Percentiles rank a stretch among this genome's conserved stretches.
These are phyloP conservation scores for Poeciliopsis turrubarensis DNA, from an alignment of 2,113 vertebrate species.

Conservation along the genomic window DNA sequence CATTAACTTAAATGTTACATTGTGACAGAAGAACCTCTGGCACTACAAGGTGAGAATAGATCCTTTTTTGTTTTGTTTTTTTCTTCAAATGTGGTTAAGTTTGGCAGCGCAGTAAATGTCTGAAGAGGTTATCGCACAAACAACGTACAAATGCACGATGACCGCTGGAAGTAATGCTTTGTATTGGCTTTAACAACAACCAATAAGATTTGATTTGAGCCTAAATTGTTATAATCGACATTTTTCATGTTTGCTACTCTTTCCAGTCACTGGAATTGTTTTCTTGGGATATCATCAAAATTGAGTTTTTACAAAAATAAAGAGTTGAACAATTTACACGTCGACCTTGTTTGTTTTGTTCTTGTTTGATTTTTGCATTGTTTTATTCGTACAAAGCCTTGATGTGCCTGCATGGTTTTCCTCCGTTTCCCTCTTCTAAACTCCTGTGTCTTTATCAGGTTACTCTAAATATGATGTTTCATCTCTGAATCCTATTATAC, in stretches of 20 bases:
- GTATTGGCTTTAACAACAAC: constrained; percentile 74
- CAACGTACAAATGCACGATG: constrained; percentile 75
- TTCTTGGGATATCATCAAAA: constrained; percentile 71
- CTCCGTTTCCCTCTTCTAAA: too few relatives aligned
- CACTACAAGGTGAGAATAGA: constrained; percentile 78
- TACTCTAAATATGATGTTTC: too few relatives aligned
- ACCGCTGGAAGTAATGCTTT: constrained; percentile 57
- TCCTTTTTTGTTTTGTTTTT: not conserved
- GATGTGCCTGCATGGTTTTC: too few relatives aligned
- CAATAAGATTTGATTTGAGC: constrained; percentile 66
- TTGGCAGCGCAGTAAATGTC: constrained; percentile 49
- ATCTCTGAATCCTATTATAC: too few relatives aligned
- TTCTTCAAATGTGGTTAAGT: constrained; percentile 69
- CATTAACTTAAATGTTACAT: constrained; percentile 60
- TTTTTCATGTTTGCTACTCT: constrained; percentile 67
- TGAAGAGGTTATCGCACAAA: constrained; percentile 57
- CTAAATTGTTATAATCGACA: constrained; percentile 70
- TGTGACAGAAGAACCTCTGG: constrained; percentile 58
- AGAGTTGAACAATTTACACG: constrained; percentile 79
- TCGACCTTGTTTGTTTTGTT: not conserved
- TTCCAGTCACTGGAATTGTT: constrained; percentile 72
- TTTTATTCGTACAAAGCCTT: not conserved
- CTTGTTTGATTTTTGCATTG: not conserved
- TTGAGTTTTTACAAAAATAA: constrained; percentile 88
- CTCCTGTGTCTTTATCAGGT: too few relatives aligned